phyloP scores from a whole-genome alignment of 1,140 invertebrate genomes.

The Drosophila carrolli region DNA sequence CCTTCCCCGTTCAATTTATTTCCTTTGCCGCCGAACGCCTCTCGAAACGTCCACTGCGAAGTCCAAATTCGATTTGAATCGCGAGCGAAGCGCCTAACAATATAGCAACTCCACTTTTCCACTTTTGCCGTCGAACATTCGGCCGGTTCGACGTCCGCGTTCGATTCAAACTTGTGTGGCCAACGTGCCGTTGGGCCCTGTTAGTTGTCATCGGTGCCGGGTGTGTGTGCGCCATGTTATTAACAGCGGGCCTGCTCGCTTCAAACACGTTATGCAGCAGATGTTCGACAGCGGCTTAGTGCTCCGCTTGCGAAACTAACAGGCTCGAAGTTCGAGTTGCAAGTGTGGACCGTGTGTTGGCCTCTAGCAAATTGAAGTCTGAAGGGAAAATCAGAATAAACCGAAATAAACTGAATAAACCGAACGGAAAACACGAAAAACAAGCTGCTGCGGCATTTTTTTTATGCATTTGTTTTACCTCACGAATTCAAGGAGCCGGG shows the following conservation, averaged over 20 bases:
- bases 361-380: not conserved
- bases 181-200: not conserved
- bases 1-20: not conserved
- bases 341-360: not conserved
- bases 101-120: not conserved
- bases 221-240: no score
- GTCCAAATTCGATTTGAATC: slow-evolving; percentile 10
- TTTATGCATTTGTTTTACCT: not conserved
- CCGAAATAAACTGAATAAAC: not conserved
- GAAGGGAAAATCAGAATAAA: not conserved
- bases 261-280: not conserved
- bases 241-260: no score
- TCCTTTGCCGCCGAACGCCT: slow-evolving; percentile 1
- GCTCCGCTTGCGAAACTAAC: not conserved
- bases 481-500: not conserved
- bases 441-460: slow-evolving; percentile 2
- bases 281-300: not conserved
- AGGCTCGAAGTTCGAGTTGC: not conserved
- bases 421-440: slow-evolving; percentile 11
- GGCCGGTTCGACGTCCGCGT: not conserved
- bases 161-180: not conserved
- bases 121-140: not conserved
- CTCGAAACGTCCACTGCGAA: slow-evolving; percentile 4
- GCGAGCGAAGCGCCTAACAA: not conserved
- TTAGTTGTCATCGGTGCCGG: no score